phyloP scores from a whole-genome alignment of 2,888 invertebrate genomes.

The Chaitophorus viminalis region DNA sequence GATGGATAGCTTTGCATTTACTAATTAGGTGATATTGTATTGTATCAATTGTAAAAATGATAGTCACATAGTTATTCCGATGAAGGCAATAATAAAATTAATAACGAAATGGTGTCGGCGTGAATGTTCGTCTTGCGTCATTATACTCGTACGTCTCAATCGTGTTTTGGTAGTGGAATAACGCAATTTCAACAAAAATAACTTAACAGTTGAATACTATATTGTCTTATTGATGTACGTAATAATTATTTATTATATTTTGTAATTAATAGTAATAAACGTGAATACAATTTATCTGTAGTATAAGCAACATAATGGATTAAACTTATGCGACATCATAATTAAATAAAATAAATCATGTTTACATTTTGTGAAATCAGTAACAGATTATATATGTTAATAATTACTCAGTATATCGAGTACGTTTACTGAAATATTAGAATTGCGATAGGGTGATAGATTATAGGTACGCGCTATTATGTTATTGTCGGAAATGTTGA shows the following conservation, averaged over 20 bases:
- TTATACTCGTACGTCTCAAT: not conserved
- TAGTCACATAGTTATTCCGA: not conserved
- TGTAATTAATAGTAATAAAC: no score
- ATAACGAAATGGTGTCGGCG: not conserved
- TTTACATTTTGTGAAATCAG: not conserved
- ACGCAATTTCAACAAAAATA: not conserved
- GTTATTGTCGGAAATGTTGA: not conserved
- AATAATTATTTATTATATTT: no score
- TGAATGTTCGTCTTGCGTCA: conserved; percentile 19
- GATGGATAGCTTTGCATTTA: not conserved
- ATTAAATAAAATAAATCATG: not conserved
- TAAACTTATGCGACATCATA: not conserved
- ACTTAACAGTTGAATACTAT: no score
- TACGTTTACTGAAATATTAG: not conserved
- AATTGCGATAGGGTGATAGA: not conserved
- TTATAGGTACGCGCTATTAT: not conserved
- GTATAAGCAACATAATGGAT: no score
- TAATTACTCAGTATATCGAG: no score
- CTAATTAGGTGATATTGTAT: conserved; percentile 11
- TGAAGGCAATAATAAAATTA: not conserved
- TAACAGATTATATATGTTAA: not conserved
- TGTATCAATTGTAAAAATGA: conserved; percentile 5
- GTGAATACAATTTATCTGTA: no score
- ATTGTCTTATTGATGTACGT: no score
- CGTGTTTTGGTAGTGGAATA: not conserved